These are phyloP conservation scores for Thecocarcelia acutangulata DNA, from an alignment of 2,888 invertebrate genomes.

Conservation along the genomic window DNA sequence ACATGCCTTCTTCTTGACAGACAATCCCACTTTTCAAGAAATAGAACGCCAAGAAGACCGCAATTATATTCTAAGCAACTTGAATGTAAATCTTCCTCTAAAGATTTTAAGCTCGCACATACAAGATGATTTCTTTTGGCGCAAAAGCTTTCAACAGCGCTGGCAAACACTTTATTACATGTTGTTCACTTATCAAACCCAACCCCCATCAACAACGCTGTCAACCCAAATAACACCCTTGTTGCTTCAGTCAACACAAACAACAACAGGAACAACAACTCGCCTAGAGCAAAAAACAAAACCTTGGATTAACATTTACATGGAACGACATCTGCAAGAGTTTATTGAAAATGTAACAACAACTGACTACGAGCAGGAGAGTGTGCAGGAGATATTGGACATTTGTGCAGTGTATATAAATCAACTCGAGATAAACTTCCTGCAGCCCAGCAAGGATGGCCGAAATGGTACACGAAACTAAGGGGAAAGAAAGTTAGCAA, in stretches of 20 bases:
- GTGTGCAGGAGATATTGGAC: conserved; percentile 77
- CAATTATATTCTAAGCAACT: conserved; percentile 79
- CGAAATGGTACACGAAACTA: conserved; percentile 74
- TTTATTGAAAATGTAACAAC: conserved; percentile 79
- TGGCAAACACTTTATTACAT: conserved; percentile 74
- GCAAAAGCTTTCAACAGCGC: conserved; percentile 77
- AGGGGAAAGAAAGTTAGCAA: neutral
- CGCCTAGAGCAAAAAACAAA: conserved; percentile 43
- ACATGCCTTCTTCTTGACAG: conserved; percentile 68
- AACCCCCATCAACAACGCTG: conserved; percentile 62
- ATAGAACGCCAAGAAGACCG: conserved; percentile 77
- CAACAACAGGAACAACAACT: conserved; percentile 45
- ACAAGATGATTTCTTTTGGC: conserved; percentile 80
- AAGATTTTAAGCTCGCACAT: conserved; percentile 78
- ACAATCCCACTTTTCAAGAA: conserved; percentile 77
- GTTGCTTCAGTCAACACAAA: neutral
- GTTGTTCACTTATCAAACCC: conserved; percentile 61
- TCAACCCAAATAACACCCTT: conserved; percentile 61
- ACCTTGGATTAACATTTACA: conserved; percentile 80
- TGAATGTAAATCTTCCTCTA: conserved; percentile 78
- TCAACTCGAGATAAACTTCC: conserved; percentile 78
- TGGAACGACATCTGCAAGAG: conserved; percentile 81
- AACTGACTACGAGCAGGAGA: conserved; percentile 79
- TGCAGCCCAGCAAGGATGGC: conserved; percentile 77
- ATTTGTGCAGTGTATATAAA: conserved; percentile 79